Evolutionary conservation across 1,140 invertebrate genomes (phyloP), one percentile per base, ranked within the genome.

Genomic region (Polypedilum vanderplanki): DNA sequence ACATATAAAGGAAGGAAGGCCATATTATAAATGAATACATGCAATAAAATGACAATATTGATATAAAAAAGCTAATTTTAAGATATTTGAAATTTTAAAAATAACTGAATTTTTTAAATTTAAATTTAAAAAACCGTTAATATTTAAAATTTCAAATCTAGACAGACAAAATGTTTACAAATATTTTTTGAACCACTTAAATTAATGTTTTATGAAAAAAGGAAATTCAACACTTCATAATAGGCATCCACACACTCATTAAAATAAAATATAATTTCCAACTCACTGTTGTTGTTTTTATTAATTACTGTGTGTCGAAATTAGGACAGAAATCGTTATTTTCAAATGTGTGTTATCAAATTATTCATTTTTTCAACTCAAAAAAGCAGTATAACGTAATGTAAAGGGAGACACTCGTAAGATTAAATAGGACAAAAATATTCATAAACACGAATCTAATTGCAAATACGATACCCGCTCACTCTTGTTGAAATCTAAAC

Each of bases 401-500:
- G 40, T 10, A 46, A 12, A 15, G 15, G 41, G 41, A 46, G 41
- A 46, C 8, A 46, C n/a, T 15, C 46, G n/a, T 12, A 46, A 46
- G 9, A 18, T 20, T 70, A 70, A 70, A 70, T 22, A 70, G 20
- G 8, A 18, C 65, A 18, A 9, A 18, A 70, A 70, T 70, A 70
- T 70, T 18, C 65, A 70, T 70, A 70, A 22, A 70, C 65, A 70
- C 65, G 65, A 70, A 18, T 70, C 65, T 70, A 70, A 70, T 70
- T 70, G 65, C 18, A 70, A 70, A 70, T 70, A 70, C 65, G 65
- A 70, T 70, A 70, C 18, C 5, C 24, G 24, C 65, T 18, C 65
- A 70, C 9, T 22, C 17, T 70, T 70, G 64, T 12, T 46, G 41
- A 46, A 33, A 46, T 46, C 8, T 12, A 15, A 46, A 46, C 15